Evolutionary conservation across 2,113 vertebrate species (phyloP).

Genomic region (Lycaon pictus): DNA sequence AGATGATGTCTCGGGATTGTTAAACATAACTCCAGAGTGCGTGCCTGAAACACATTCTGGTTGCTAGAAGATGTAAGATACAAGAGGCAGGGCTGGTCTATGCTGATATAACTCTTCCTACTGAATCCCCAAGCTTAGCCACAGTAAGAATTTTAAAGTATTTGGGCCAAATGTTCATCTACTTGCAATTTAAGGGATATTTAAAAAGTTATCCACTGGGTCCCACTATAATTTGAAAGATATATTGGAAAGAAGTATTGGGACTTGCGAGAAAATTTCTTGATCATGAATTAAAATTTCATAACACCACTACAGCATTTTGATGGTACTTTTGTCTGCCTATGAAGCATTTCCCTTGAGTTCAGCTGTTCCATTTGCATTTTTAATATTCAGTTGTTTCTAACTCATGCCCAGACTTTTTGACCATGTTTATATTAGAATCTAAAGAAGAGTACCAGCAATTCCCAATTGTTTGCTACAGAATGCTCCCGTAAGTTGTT

Average conservation of each 20-base stretch:
- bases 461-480: constrained; percentile 21
- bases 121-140: constrained; percentile 61
- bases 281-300: constrained; percentile 81
- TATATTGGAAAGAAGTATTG: constrained; percentile 71
- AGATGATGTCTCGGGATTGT: constrained; percentile 77
- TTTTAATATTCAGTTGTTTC: constrained; percentile 75
- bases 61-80: constrained; percentile 57
- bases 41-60: constrained; percentile 67
- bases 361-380: constrained; percentile 69
- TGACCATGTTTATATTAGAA: constrained; percentile 49
- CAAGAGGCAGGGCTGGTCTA: constrained; percentile 38
- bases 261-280: constrained; percentile 66
- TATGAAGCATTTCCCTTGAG: constrained; percentile 70
- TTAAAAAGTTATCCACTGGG: constrained; percentile 73
- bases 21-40: constrained; percentile 70
- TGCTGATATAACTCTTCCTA: constrained; percentile 61
- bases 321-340: constrained; percentile 63
- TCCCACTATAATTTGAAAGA: constrained; percentile 77
- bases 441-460: constrained; percentile 48
- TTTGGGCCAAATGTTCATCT: constrained; percentile 71
- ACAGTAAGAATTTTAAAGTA: constrained; percentile 66
- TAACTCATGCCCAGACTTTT: constrained; percentile 66
- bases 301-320: constrained; percentile 53
- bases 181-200: constrained; percentile 75
- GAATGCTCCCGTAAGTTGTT: not conserved